Evolutionary conservation across 1,140 invertebrate genomes (phyloP), one percentile per base, ranked within the genome.

Genomic region (Helicoverpa zea): DNA sequence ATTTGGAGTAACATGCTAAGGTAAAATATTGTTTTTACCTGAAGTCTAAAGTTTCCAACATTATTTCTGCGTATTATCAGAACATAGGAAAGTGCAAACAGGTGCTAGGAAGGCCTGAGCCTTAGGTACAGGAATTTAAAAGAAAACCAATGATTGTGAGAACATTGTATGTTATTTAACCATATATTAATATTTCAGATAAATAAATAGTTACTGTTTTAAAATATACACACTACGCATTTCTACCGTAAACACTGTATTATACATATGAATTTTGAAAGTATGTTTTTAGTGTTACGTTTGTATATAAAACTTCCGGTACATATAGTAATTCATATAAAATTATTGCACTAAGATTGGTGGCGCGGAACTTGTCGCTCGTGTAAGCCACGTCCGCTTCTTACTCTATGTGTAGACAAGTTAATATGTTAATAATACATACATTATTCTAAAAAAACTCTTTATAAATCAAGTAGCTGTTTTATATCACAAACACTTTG

Each of bases 181-280:
- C 79, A 90, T 92, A 89, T 90, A 92, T 91, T 91, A 91, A 84
- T 80, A 86, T 90, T 92, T 91, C 84, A 83, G 85, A 89, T 92
- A 90, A 91, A 91, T 90, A 90, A 92, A 92, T 92, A 90, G 80
- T 86, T 86, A 89, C 84, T 84, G 90, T 91, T 87, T 86, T 81
- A 83, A 83, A 86, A 86, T 84, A 83, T 88, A 91, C 87, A 89
- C 86, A 86, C 84, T 85, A 85, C 85, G 80, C 78, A 84, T 86
- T 85, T 89, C 89, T 90, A 91, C 88, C 83, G 85, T 89, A 88
- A 89, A 90, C 81, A 89, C 58, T 84, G 87, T 83, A 85, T 86
- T 85, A 86, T 89, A 89, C 87, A 90, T 79, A 84, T 63, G 86
- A 85, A 81, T 88, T 87, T 81, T 80, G 79, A 88, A 85, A 35